These are phyloP conservation scores for Dryadula phaetusa DNA, from an alignment of 2,888 invertebrate genomes.

Conservation along the genomic window DNA sequence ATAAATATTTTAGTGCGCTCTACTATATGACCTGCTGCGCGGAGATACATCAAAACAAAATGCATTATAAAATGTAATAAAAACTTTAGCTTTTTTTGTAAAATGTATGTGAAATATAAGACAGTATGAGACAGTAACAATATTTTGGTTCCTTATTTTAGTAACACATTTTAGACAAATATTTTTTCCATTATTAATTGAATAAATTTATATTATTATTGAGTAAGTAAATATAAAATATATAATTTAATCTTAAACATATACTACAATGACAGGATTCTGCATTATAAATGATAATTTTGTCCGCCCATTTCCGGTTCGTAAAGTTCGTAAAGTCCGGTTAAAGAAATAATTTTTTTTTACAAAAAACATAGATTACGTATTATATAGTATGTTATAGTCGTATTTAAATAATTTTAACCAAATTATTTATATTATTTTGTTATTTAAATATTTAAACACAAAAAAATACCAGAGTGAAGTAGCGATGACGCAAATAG, in stretches of 20 bases:
- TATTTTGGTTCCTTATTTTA: background rate
- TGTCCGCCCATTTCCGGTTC: slow-evolving; percentile 11
- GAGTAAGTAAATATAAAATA: too few species aligned
- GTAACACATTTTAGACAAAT: too few species aligned
- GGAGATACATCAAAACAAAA: background rate
- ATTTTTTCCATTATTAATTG: too few species aligned
- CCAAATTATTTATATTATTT: too few species aligned
- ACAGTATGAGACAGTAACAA: background rate
- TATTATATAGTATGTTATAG: too few species aligned
- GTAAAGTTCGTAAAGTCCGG: slow-evolving; percentile 19
- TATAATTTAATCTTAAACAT: background rate
- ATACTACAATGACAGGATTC: background rate
- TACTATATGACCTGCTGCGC: background rate
- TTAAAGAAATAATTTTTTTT: too few species aligned
- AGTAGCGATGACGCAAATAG: too few species aligned
- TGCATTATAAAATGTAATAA: background rate
- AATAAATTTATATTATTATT: too few species aligned
- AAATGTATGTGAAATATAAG: background rate
- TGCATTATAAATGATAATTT: slow-evolving; percentile 15
- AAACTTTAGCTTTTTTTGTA: background rate
- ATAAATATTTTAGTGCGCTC: slow-evolving; percentile 12
- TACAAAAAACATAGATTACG: too few species aligned
- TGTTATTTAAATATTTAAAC: too few species aligned
- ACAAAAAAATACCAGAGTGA: too few species aligned
- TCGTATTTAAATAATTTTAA: background rate